A percentile compares a stretch with the other conserved stretches of the same genome.
phyloP scores from a whole-genome alignment of 2,113 vertebrate genomes.

The Acanthochromis polyacanthus region DNA sequence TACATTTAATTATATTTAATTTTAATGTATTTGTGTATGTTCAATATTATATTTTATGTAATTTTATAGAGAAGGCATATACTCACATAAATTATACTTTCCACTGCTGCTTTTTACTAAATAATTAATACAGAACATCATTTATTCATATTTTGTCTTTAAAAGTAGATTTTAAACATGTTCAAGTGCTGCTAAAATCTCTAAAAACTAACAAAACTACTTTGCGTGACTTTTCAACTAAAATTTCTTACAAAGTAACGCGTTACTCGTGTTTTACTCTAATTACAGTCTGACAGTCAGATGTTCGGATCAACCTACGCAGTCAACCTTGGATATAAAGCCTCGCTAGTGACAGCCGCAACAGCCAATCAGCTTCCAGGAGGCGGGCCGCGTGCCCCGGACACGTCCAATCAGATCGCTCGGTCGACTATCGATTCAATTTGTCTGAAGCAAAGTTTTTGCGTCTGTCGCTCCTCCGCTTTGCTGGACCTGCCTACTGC shows the following conservation, averaged over 20 bases:
- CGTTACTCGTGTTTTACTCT: slow-evolving; percentile 3
- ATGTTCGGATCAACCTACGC: slow-evolving; percentile 55
- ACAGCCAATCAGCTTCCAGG: slow-evolving; percentile 65
- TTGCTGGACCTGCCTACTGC: slow-evolving; percentile 66
- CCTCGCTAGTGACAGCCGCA: slow-evolving; percentile 48
- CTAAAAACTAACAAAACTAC: too few relatives aligned
- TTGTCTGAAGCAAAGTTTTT: slow-evolving; percentile 81
- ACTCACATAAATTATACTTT: too few relatives aligned
- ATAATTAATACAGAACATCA: too few relatives aligned
- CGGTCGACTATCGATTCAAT: slow-evolving; percentile 64
- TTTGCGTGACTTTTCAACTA: background rate
- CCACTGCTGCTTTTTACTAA: too few relatives aligned
- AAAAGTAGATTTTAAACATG: too few relatives aligned
- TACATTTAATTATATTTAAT: too few relatives aligned
- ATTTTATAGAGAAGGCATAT: too few relatives aligned
- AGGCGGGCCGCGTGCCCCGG: slow-evolving; percentile 45
- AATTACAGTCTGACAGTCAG: slow-evolving; percentile 7
- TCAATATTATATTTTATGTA: too few relatives aligned
- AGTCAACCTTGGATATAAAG: slow-evolving; percentile 62
- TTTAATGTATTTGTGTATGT: too few relatives aligned
- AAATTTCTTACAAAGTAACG: background rate
- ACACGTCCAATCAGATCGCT: slow-evolving; percentile 74
- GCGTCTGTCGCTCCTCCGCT: slow-evolving; percentile 62
- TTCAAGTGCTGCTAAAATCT: too few relatives aligned
- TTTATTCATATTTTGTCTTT: too few relatives aligned